Conservation (phyloP, 2,888 invertebrate genomes). For the Ypsolopha sequella region DNA sequence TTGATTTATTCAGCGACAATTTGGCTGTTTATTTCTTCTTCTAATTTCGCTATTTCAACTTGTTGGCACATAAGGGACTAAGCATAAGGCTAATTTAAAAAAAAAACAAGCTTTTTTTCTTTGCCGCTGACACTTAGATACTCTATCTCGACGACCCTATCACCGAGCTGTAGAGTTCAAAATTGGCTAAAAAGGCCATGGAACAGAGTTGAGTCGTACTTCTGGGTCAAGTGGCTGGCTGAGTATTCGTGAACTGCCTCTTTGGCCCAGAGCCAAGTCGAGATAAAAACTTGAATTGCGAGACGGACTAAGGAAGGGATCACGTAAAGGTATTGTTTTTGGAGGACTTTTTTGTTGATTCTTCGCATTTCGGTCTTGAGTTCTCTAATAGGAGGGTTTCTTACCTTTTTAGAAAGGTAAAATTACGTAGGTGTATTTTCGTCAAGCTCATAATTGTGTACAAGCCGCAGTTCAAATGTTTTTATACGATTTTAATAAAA, state of each 20-base stretch:
- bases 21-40: neutral
- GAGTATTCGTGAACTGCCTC: constrained; percentile 33
- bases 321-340: too few species aligned
- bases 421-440: too few species aligned
- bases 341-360: too few species aligned
- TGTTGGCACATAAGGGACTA: too few species aligned
- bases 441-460: too few species aligned
- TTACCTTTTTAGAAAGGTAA: too few species aligned
- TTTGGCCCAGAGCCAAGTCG: constrained; percentile 45
- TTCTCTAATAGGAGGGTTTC: too few species aligned
- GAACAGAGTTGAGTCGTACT: constrained; percentile 21
- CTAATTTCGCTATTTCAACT: too few species aligned
- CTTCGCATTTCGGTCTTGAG: too few species aligned
- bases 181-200: constrained; percentile 10
- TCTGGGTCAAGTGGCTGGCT: constrained; percentile 56
- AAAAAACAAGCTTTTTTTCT: neutral
- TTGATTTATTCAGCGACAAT: neutral
- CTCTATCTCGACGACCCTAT: neutral
- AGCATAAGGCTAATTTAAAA: too few species aligned
- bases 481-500: too few species aligned
- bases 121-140: neutral
- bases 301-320: neutral
- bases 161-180: neutral
- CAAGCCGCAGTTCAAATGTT: too few species aligned
- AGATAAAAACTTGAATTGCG: neutral